These are phyloP conservation scores for Rhizomys pruinosus DNA, from an alignment of 2,113 vertebrate species.

Conservation along the genomic window DNA sequence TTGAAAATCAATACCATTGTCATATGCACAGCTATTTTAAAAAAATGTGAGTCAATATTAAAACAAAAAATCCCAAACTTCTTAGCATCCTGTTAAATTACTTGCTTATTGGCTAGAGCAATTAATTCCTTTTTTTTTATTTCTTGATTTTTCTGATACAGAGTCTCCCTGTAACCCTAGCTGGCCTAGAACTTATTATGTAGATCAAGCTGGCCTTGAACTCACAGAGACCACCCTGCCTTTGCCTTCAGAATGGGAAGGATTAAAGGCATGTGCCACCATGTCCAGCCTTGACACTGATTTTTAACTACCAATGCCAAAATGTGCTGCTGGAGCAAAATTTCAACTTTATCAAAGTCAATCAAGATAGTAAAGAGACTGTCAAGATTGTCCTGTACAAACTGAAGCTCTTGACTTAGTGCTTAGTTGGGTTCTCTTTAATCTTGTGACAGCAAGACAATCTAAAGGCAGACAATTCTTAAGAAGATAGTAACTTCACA, in stretches of 20 bases:
- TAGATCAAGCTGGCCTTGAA: no score
- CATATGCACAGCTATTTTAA: no score
- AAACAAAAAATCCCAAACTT: neutral
- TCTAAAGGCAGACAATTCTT: neutral
- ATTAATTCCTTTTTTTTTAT: neutral
- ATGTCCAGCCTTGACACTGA: neutral
- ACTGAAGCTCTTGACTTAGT: neutral
- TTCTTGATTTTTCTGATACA: no score
- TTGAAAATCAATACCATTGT: neutral
- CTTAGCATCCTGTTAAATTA: slow-evolving; percentile 3
- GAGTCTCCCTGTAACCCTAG: no score
- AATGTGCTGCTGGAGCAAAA: slow-evolving; percentile 4
- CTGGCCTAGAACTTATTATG: no score
- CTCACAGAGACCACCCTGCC: no score
- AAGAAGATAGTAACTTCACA: neutral
- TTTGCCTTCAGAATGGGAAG: no score
- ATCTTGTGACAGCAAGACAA: neutral
- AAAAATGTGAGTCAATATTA: no score
- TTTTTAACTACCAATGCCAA: neutral
- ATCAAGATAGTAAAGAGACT: neutral
- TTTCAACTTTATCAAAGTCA: neutral
- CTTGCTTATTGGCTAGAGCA: neutral
- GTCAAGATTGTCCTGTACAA: neutral
- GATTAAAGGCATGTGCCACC: no score
- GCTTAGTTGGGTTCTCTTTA: neutral